Evolutionary conservation across 2,797 vertebrate genomes (phyloP), one percentile per base, ranked within the genome.

Genomic region (Cyclopterus lumpus): DNA sequence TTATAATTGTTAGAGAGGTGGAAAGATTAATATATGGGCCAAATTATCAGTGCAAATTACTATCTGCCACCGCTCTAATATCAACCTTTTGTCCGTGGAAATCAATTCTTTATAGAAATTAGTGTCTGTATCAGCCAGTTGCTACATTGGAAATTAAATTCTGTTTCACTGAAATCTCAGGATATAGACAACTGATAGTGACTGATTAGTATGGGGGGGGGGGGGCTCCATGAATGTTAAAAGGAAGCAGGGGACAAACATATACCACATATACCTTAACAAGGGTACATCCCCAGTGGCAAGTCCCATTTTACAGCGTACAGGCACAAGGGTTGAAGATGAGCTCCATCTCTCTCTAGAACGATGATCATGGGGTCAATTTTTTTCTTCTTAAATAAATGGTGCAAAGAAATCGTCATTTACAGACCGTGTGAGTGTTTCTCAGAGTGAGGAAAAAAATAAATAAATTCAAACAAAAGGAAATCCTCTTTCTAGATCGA

Each of bases 241-340:
- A 30, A 51, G 38, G 32, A 28, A 9, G 40, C 73, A 71, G 28
- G 30, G 26, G 22, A 22, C 10, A 58, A 40, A 28, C 51, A n/a
- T n/a, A 51, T 79, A 64, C 24, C 67, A 67, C 20, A 46, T 8
- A 46, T 1, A 22, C 54, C 57, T 78, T 28, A 58, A 67, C 62
- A 66, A 71, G 44, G 58, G 38, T 68, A 63, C 59, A 36, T 61
- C 57, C 44, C 30, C 6, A 14, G 44, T 64, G 66, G 63, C 46
- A 18, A 70, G 40, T 57, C 54, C 54, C n/a, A 59, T 70, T 80
- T 84, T 58, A 44, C 32, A 68, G 58, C 60, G 46, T 20, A n/a
- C n/a, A 14, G 32, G 32, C 32, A 46, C 48, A 32, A 64, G n/a
- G 55, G 66, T 7, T 32, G 30, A 55, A 58, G 16, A 49, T 53